Evolutionary conservation across 2,113 vertebrate genomes (phyloP).

Genomic region (Perognathus longimembris): DNA sequence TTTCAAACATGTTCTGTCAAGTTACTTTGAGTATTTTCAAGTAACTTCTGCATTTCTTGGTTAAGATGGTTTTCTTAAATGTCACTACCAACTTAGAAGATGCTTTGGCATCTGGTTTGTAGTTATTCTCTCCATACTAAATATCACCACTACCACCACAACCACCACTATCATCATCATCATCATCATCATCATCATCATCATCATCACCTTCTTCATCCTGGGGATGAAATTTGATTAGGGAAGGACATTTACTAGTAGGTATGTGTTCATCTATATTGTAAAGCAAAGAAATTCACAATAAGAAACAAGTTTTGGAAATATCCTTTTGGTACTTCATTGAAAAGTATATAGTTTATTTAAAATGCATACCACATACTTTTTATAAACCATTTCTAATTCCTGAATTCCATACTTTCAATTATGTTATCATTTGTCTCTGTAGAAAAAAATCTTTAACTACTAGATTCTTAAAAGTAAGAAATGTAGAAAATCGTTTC

Average conservation of each 20-base stretch:
- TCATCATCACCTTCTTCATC: not conserved
- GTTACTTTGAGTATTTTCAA: constrained; percentile 17
- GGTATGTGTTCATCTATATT: not conserved
- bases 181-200: not conserved
- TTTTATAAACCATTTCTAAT: not conserved
- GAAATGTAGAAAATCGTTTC: not conserved
- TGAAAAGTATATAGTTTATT: constrained; percentile 31
- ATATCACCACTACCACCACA: not conserved
- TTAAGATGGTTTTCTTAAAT: not conserved
- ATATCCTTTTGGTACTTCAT: not conserved
- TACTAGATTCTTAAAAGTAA: constrained; percentile 20
- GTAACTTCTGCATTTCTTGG: constrained; percentile 17
- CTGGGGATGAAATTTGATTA: not conserved
- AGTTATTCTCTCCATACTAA: not conserved
- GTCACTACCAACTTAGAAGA: constrained; percentile 28
- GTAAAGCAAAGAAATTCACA: constrained; percentile 6
- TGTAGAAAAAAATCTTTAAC: not conserved
- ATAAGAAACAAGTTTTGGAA: constrained; percentile 9
- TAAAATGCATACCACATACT: not conserved
- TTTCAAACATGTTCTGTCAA: not conserved
- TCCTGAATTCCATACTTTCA: constrained; percentile 17
- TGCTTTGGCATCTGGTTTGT: not conserved
- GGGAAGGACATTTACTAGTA: constrained; percentile 7
- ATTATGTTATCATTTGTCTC: not conserved
- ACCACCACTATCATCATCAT: too few species aligned